phyloP scores from a whole-genome alignment of 2,888 invertebrate species.

The Drosophila lacicola region DNA sequence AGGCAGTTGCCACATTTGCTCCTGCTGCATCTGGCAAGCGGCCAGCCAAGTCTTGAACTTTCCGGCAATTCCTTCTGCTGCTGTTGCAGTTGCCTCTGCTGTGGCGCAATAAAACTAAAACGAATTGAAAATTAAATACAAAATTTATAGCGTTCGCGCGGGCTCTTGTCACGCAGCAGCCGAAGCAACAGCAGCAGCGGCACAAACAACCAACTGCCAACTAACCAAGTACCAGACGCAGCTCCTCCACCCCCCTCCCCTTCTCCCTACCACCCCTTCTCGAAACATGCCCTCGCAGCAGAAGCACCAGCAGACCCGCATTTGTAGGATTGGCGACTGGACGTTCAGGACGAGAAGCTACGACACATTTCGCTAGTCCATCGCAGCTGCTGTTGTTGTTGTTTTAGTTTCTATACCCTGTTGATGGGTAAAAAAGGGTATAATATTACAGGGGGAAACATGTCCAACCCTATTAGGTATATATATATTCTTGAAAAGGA shows the following conservation, averaged over 20 bases:
- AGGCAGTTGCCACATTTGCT: conserved; percentile 31
- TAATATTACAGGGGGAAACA: too few relatives aligned
- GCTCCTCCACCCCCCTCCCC: not conserved
- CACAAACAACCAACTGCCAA: conserved; percentile 45
- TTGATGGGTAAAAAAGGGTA: not conserved
- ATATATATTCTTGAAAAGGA: too few relatives aligned
- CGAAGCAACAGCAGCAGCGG: conserved; percentile 30
- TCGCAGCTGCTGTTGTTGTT: conserved; percentile 10
- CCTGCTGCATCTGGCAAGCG: conserved; percentile 33
- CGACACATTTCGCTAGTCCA: conserved; percentile 65
- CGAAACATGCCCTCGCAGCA: not conserved
- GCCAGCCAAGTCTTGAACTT: conserved; percentile 57
- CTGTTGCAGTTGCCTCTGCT: conserved; percentile 24
- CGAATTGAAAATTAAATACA: conserved; percentile 80
- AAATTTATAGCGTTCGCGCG: conserved; percentile 76
- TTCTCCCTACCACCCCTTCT: not conserved
- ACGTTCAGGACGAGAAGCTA: conserved; percentile 42
- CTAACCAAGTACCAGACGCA: conserved; percentile 25
- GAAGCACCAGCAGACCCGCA: conserved; percentile 25
- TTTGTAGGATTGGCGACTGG: conserved; percentile 35
- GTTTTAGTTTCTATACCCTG: conserved; percentile 6
- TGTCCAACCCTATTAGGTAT: too few relatives aligned
- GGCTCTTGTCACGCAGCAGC: conserved; percentile 65
- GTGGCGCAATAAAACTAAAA: conserved; percentile 72
- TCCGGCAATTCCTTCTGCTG: conserved; percentile 53